phyloP scores from a whole-genome alignment of 1,140 invertebrate species.

The Ceratitis capitata region DNA sequence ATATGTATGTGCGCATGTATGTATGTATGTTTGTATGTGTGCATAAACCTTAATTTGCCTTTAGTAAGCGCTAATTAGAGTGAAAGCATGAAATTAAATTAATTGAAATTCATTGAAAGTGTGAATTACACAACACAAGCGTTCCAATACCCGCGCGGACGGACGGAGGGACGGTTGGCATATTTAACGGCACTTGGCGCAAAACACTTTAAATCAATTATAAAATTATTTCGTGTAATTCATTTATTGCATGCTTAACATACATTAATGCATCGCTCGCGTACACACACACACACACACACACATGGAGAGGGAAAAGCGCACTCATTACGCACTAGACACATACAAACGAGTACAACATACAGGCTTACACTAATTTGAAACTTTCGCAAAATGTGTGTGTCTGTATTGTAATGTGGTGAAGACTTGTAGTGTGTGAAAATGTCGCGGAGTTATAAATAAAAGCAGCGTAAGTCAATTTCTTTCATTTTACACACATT shows the following conservation, averaged over 20 bases:
- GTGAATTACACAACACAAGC: too few species aligned
- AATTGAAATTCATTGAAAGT: not conserved
- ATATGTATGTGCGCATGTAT: too few species aligned
- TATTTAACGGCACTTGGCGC: not conserved
- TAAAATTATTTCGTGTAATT: conserved; percentile 50
- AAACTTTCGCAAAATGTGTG: not conserved
- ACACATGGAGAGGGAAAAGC: not conserved
- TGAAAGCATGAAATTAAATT: conserved; percentile 13
- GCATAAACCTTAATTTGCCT: not conserved
- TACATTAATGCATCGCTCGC: conserved; percentile 44
- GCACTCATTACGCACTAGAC: too few species aligned
- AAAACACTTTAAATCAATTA: conserved; percentile 36
- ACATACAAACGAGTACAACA: not conserved
- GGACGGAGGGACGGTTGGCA: too few species aligned
- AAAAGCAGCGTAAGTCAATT: too few species aligned
- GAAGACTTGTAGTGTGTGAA: too few species aligned
- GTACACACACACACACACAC: not conserved
- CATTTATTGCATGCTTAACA: conserved; percentile 60
- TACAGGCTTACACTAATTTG: not conserved
- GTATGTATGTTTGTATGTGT: not conserved
- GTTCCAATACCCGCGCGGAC: not conserved
- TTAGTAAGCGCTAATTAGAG: not conserved
- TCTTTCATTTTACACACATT: too few species aligned
- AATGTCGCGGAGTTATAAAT: too few species aligned
- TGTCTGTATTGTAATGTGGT: too few species aligned